These are phyloP conservation scores for Vulpes vulpes DNA, from an alignment of 2,113 vertebrate genomes.

Conservation along the genomic window DNA sequence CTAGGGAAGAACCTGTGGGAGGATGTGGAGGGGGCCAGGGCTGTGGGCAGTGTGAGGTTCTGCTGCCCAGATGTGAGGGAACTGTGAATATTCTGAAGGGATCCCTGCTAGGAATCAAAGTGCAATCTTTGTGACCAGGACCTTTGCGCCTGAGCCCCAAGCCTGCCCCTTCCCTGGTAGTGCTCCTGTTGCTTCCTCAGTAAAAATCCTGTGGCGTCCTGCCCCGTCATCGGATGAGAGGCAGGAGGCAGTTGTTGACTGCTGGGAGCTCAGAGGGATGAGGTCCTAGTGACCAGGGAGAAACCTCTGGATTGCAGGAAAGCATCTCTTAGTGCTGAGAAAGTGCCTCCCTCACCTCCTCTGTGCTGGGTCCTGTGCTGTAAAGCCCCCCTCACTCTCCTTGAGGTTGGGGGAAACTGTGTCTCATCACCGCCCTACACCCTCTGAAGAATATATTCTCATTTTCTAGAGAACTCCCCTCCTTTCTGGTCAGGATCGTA, in stretches of 20 bases:
- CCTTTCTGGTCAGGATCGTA: not conserved
- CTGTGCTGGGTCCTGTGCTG: rapidly evolving
- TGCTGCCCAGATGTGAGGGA: not conserved
- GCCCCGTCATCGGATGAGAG: not conserved
- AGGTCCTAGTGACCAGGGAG: not conserved
- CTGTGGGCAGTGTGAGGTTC: not conserved
- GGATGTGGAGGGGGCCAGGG: not conserved
- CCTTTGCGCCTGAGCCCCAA: not conserved
- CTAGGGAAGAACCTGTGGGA: not conserved
- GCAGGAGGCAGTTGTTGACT: not conserved
- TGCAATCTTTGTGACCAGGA: not conserved
- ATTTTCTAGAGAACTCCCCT: not conserved
- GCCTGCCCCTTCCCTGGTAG: not conserved
- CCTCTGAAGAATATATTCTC: not conserved
- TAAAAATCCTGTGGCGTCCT: not conserved
- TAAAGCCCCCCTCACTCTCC: not conserved
- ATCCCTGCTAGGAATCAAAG: not conserved
- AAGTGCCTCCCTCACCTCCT: not conserved
- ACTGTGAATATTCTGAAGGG: not conserved
- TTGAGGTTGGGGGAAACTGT: not conserved
- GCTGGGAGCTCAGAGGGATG: not conserved
- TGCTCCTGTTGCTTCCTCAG: not conserved
- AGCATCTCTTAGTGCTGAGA: not conserved
- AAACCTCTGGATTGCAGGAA: not conserved
- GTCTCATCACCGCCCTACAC: not conserved